phyloP scores from a whole-genome alignment of 2,113 vertebrate species.

The Thalassarche chlororhynchos region DNA sequence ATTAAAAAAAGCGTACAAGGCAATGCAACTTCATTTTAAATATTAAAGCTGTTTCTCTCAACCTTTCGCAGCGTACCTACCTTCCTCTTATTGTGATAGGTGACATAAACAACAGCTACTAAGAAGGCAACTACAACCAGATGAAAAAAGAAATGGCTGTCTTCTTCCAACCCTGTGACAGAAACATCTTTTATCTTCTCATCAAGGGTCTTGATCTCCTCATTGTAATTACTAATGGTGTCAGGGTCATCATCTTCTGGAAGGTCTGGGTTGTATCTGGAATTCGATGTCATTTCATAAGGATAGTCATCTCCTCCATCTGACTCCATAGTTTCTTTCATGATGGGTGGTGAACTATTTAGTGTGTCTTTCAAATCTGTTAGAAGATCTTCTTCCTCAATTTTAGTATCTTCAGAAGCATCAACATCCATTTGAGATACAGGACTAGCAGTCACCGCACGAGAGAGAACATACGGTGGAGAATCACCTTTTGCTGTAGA shows the following conservation, averaged over 20 bases:
- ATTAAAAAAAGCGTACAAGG: background rate
- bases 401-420: conserved; percentile 62
- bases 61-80: conserved; percentile 67
- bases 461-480: background rate
- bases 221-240: conserved; percentile 34
- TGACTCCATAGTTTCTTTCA: conserved; percentile 63
- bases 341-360: conserved; percentile 53
- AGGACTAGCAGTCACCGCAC: background rate
- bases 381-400: conserved; percentile 75
- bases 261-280: conserved; percentile 50
- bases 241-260: conserved; percentile 46
- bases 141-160: conserved; percentile 96
- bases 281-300: conserved; percentile 51
- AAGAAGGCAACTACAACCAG: conserved; percentile 90
- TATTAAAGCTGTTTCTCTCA: background rate
- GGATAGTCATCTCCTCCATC: conserved; percentile 63
- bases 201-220: conserved; percentile 59
- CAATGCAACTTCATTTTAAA: background rate
- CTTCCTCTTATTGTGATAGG: conserved; percentile 98
- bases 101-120: conserved; percentile 91
- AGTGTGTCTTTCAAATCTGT: conserved; percentile 36
- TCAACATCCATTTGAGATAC: conserved; percentile 47
- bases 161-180: conserved; percentile 79
- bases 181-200: conserved; percentile 58
- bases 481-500: background rate